Percentiles rank a stretch among this genome's conserved stretches.
Evolutionary conservation across 2,888 invertebrate genomes (phyloP).

Genomic region (Nomada flava): DNA sequence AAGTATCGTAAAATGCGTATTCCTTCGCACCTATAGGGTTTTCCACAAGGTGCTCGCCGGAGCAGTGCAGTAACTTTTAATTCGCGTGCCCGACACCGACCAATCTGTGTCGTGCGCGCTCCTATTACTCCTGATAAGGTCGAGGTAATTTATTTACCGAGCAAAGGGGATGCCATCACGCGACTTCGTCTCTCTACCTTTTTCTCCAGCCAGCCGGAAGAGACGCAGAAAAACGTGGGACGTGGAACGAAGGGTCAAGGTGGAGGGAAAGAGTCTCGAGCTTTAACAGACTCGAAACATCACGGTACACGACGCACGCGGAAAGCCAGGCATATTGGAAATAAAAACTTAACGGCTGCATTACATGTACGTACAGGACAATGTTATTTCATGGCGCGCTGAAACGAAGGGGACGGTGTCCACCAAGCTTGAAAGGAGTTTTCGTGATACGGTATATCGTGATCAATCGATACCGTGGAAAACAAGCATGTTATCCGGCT

Average conservation of each 20-base stretch:
- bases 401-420: neutral
- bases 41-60: constrained; percentile 27
- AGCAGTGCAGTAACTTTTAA: constrained; percentile 80
- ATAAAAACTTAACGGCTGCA: constrained; percentile 43
- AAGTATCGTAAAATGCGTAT: constrained; percentile 14
- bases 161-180: constrained; percentile 82
- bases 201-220: constrained; percentile 27
- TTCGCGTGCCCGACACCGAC: constrained; percentile 83
- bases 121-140: constrained; percentile 83
- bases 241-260: neutral
- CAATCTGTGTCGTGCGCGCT: constrained; percentile 83
- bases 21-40: constrained; percentile 34
- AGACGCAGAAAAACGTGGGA: constrained; percentile 34
- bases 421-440: neutral
- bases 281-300: neutral
- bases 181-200: constrained; percentile 73
- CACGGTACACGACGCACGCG: constrained; percentile 14
- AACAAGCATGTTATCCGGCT: constrained; percentile 27
- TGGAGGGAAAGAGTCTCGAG: neutral
- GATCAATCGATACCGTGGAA: constrained; percentile 17
- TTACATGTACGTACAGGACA: neutral
- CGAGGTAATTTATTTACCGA: constrained; percentile 83
- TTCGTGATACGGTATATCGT: neutral
- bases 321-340: constrained; percentile 25
- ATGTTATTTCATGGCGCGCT: constrained; percentile 8